Evolutionary conservation across 2,888 invertebrate genomes (phyloP), one percentile per base, ranked within the genome.

Genomic region (Pseudolycoriella hygida): DNA sequence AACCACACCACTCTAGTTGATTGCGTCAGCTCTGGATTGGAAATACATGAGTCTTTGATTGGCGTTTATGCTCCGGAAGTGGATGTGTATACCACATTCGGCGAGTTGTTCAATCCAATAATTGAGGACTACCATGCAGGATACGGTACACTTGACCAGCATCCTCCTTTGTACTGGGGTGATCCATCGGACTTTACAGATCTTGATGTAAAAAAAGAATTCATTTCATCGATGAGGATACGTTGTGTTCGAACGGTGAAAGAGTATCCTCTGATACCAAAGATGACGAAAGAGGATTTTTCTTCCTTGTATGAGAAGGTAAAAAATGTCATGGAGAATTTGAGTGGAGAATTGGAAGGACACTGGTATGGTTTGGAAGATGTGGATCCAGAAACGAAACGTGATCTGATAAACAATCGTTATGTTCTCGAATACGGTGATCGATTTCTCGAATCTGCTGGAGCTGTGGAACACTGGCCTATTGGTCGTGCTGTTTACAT

Each of bases 41-140:
- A 70, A 56, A 74, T 79, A 60, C 69, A 75, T 46, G 74, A 77
- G 54, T 73, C 75, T 32, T 64, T 69, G 34, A 65, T 74, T 44
- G 80, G 79, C 42, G 56, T 75, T 42, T 79, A 77, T 58, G 79
- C 79, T 1, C 72, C 76, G 5, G 80, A 81, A 61, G 69, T 74
- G 1, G 74, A 79, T 48, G 66, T 73, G 14, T 81, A 80, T 62
- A 68, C 69, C 40, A 60, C 70, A 17, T 81, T 78, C 56, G 64
- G 64, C 41, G 68, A 69, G 40, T 63, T 82, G 20, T 78, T 81
- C 56, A 73, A 80, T 60, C 76, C 76, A 34, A 68, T 80, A 54
- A 77, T 81, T 60, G 69, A 70, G 50, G 76, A 76, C 49, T 77
- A 76, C 60, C 78, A 80, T 18, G 11, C 11, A 10, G 44, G 73